phyloP scores from a whole-genome alignment of 2,113 vertebrate species.

The Coptodon rendalli region DNA sequence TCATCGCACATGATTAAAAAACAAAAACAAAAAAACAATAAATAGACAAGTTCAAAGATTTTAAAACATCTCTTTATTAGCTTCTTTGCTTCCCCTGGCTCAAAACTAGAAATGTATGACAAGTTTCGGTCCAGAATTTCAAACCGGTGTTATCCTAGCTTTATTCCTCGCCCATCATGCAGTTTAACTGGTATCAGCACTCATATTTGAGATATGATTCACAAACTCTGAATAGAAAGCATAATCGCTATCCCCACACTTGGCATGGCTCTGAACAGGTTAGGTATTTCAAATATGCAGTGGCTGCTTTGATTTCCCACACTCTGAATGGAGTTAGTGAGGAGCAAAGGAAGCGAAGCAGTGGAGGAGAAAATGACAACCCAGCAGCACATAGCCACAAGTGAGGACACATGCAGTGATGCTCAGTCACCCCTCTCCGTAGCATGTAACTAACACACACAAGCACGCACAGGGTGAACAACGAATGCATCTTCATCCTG shows the following conservation, averaged over 20 bases:
- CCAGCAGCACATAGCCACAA: slow-evolving; percentile 8
- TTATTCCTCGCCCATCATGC: neutral
- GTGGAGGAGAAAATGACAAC: slow-evolving; percentile 38
- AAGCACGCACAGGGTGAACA: neutral
- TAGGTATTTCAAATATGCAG: slow-evolving; percentile 31
- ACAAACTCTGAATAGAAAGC: neutral
- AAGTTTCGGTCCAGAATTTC: neutral
- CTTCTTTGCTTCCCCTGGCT: neutral
- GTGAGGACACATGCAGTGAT: neutral
- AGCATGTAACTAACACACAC: neutral
- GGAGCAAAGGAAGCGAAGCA: slow-evolving; percentile 10
- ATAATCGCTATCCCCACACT: neutral
- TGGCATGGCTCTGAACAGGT: slow-evolving; percentile 1
- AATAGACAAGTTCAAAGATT: neutral
- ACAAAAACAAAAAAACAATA: neutral
- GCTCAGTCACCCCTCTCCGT: neutral
- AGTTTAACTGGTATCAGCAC: neutral
- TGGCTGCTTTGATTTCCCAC: slow-evolving; percentile 18
- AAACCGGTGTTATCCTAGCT: neutral
- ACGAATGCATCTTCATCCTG: neutral
- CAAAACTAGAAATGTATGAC: neutral
- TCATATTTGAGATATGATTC: neutral
- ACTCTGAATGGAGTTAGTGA: slow-evolving; percentile 42
- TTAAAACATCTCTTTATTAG: neutral
- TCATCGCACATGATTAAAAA: neutral